Base-by-base conservation (phyloP, 1,140 invertebrate genomes). In the Zeugodacus cucurbitae region DNA sequence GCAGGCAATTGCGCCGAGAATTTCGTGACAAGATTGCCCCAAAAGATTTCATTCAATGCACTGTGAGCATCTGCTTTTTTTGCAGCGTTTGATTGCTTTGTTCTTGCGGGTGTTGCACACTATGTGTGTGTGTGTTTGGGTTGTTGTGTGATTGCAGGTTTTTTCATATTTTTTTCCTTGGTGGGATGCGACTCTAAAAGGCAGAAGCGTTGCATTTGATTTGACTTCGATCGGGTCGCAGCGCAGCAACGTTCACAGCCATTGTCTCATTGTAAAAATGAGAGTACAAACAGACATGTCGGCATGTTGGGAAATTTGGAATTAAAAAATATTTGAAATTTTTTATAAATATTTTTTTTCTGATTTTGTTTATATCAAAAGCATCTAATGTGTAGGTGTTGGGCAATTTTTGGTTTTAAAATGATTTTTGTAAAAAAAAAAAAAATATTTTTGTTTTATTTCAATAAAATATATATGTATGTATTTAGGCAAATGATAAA, bases 21-120 rank as follows among this genome's bases (percentile, higher is more conserved):
- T 82, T 82, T 82, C 74, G 74, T 82, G 74, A 82, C 74, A 82
- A 82, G 74, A 82, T 82, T 82, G 74, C 74, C 74, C 74, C 74
- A 82, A 82, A 82, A 82, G 74, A 82, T 82, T 82, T 82, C 74
- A 82, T 82, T 82, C 74, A 82, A 82, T 82, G 74, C 74, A 48
- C 74, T 82, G 41, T 22, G 44, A 82, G 74, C 44, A 82, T 82
- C 74, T 82, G n/a, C n/a, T 48, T 82, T 82, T 70, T 82, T 82
- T 22, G 26, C 26, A 54, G n/a, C 44, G 17, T 82, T 82, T 48
- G 74, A 82, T 48, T 82, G 37, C 41, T 48, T 82, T 82, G 74
- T 82, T 82, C 74, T 82, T 82, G 74, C 74, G 74, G 74, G 74
- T 82, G 74, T 82, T 82, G 74, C 74, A 82, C 22, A 34, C 17